Evolutionary conservation across 1,140 invertebrate genomes (phyloP), one percentile per base, ranked within the genome.

Genomic region (Grapholita molesta): DNA sequence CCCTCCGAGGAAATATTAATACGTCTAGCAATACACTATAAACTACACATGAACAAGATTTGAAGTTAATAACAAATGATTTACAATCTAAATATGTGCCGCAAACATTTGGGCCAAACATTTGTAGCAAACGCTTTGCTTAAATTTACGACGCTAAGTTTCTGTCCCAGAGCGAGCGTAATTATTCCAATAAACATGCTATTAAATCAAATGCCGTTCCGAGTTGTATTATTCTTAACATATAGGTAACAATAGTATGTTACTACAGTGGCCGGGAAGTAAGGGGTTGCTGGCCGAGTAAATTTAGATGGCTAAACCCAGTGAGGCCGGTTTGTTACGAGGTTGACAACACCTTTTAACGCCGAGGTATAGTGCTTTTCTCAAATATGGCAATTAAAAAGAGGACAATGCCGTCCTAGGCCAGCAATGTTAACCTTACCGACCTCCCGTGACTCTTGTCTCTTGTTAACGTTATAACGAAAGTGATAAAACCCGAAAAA

Each of bases 41-140:
- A 30, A 61, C 12, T 15, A 1, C 52, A 30, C 55, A 25, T 15
- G 25, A 61, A 61, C 24, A 12, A 18, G n/a, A 12, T 15, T 30
- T 61, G 1, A 61, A 61, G 55, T 30, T 57, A 57, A 57, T 57
- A 57, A 30, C 55, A 28, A 61, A 61, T 61, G 55, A 61, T 61
- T 61, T 61, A 61, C 55, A 61, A 61, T 61, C 55, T 28, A 61
- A 28, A 61, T 25, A 61, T 61, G 55, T 61, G 55, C 55, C 55
- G 2, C 55, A 61, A 61, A 61, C 55, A 61, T 61, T 61, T 28
- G 55, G 25, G 9, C 55, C 24, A 61, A 61, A 61, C 55, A 61
- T 25, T 61, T 30, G 55, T 25, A 61, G 25, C 25, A 61, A 61
- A 61, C 55, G 30, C 12, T 61, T 61, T 28, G 55, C 55, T 28